Percentiles rank a stretch among this genome's conserved stretches.
Conservation (phyloP, 35 echinoderm and acorn worm species). For the Heliocidaris tuberculata region DNA sequence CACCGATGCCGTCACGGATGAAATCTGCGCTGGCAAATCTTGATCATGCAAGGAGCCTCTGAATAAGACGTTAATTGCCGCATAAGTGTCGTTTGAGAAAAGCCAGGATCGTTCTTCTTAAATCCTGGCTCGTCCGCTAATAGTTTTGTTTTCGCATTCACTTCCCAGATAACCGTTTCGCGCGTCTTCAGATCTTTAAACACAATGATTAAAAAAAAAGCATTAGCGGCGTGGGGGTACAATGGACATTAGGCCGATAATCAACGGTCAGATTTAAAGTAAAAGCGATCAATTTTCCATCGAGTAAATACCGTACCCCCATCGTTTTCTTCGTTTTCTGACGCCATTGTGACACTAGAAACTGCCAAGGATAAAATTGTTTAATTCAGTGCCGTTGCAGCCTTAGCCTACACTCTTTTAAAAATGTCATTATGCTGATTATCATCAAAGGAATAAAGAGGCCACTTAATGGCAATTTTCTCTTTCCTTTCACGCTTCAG, state of each 20-base stretch:
- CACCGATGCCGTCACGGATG: background rate
- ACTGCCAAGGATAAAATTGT: background rate
- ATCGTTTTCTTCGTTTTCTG: background rate
- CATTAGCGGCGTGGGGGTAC: background rate
- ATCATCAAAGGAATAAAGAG: background rate
- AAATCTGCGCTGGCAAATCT: background rate
- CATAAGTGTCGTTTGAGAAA: background rate
- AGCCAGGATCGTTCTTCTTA: background rate
- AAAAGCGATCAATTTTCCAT: background rate
- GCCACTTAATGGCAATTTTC: background rate
- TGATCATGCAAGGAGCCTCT: background rate
- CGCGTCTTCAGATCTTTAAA: background rate
- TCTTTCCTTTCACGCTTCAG: background rate
- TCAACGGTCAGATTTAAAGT: background rate
- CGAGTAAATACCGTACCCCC: background rate
- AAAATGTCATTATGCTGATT: background rate
- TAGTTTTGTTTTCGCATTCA: background rate
- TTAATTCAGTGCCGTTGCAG: background rate
- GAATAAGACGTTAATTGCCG: slow-evolving; percentile 23
- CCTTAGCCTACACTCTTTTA: background rate
- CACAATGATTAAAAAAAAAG: background rate
- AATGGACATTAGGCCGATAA: background rate
- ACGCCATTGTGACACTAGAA: background rate
- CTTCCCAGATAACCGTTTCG: background rate
- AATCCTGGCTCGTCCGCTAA: background rate